Percentiles rank a stretch among this genome's conserved stretches.
phyloP scores from a whole-genome alignment of 53 echinoderm and acorn worm species.

The Antedon mediterranea region DNA sequence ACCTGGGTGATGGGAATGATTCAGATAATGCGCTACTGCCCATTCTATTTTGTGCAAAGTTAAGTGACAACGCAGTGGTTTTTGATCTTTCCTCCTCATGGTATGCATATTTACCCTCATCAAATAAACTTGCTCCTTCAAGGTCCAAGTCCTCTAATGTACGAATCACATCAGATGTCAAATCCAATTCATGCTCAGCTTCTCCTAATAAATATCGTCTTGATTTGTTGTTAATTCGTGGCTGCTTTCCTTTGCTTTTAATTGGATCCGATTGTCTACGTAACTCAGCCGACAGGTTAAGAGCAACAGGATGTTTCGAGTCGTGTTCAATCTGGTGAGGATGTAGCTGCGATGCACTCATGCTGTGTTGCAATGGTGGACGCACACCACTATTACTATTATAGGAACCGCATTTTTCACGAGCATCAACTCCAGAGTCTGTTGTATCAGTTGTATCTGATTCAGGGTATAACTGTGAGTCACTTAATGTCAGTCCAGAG shows the following conservation, averaged over 20 bases:
- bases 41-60: background rate
- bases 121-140: background rate
- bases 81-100: background rate
- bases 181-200: background rate
- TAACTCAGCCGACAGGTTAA: background rate
- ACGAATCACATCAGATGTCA: background rate
- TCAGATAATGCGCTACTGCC: background rate
- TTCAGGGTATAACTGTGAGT: constrained; percentile 89
- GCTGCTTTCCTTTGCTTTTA: background rate
- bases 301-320: background rate
- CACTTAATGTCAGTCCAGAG: constrained; percentile 80
- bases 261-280: background rate
- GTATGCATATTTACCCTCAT: background rate
- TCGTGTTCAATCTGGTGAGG: background rate
- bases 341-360: constrained; percentile 6
- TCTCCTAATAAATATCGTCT: background rate
- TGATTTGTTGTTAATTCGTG: background rate
- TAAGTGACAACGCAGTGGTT: background rate
- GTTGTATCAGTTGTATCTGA: constrained; percentile 95
- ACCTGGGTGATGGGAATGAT: background rate
- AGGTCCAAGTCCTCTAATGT: background rate
- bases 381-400: constrained; percentile 19
- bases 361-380: constrained; percentile 20
- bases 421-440: constrained; percentile 74
- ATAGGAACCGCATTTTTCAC: constrained; percentile 26